These are phyloP conservation scores for Muntiacus muntjak DNA, from an alignment of 2,113 vertebrate species.

Conservation along the genomic window DNA sequence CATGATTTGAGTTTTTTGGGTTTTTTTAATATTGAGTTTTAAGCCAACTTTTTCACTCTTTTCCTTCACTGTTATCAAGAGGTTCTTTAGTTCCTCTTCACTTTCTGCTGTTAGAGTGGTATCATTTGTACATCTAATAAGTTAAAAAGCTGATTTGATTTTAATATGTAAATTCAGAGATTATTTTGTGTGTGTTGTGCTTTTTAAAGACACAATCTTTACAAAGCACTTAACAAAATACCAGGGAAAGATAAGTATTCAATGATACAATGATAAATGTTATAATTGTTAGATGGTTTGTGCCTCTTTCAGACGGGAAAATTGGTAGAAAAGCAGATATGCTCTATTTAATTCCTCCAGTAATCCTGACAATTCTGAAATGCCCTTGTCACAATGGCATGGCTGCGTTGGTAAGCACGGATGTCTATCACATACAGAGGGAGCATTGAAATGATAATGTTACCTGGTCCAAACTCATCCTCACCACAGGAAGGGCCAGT, in stretches of 20 bases:
- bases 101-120: not conserved
- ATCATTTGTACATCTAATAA: not conserved
- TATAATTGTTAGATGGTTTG: not conserved
- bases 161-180: not conserved
- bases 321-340: not conserved
- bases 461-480: not conserved
- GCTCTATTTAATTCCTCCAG: not conserved
- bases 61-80: not conserved
- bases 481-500: not conserved
- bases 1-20: not conserved
- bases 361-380: not conserved
- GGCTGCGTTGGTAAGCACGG: not conserved
- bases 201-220: not conserved
- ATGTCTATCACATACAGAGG: not conserved
- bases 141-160: not conserved
- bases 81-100: not conserved
- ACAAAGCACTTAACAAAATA: not conserved
- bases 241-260: not conserved
- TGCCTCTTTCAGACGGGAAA: not conserved
- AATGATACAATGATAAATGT: not conserved
- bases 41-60: not conserved
- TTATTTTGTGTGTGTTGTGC: not conserved
- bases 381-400: not conserved
- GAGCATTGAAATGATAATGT: not conserved
- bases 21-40: not conserved